These are phyloP conservation scores for Cassiopea xamachana DNA, from an alignment of 30 jellyfish, hydroid and myxozoan genomes.

Conservation along the genomic window DNA sequence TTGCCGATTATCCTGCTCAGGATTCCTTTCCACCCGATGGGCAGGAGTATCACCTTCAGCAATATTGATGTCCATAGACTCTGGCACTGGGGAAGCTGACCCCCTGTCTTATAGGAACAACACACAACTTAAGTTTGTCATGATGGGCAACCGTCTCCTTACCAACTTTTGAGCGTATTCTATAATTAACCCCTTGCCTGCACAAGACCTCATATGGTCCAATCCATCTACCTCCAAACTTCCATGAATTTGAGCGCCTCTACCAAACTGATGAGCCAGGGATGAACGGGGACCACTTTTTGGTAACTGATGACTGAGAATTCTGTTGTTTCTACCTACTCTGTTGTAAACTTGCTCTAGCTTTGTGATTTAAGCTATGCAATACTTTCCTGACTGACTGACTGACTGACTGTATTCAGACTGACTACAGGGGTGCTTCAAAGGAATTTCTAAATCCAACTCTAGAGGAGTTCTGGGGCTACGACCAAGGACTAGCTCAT, in stretches of 20 bases:
- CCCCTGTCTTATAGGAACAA: slow-evolving; percentile 17
- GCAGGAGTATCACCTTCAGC: neutral
- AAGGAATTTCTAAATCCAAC: slow-evolving; percentile 13
- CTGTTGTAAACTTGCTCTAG: neutral
- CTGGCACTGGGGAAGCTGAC: slow-evolving; percentile 1
- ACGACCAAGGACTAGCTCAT: slow-evolving; percentile 20
- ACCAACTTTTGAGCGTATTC: slow-evolving; percentile 22
- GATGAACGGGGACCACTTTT: slow-evolving; percentile 23
- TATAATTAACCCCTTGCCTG: slow-evolving; percentile 26
- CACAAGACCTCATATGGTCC: slow-evolving; percentile 22
- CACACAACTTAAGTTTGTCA: slow-evolving; percentile 28
- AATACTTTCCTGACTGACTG: slow-evolving; percentile 8
- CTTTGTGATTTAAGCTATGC: neutral
- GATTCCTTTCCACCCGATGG: neutral
- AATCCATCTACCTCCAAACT: slow-evolving; percentile 40
- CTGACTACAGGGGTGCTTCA: slow-evolving; percentile 35
- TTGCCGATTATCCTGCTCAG: neutral
- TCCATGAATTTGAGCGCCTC: slow-evolving; percentile 39
- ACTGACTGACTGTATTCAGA: slow-evolving; percentile 12
- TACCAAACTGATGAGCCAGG: slow-evolving; percentile 37
- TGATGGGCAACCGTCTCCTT: slow-evolving; percentile 27
- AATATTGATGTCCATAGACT: neutral
- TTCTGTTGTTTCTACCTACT: slow-evolving; percentile 9
- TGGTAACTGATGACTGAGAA: slow-evolving; percentile 1
- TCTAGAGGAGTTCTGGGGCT: slow-evolving; percentile 26